Evolutionary conservation across 1,140 invertebrate genomes (phyloP), one percentile per base, ranked within the genome.

Genomic region (Frieseomelitta varia): DNA sequence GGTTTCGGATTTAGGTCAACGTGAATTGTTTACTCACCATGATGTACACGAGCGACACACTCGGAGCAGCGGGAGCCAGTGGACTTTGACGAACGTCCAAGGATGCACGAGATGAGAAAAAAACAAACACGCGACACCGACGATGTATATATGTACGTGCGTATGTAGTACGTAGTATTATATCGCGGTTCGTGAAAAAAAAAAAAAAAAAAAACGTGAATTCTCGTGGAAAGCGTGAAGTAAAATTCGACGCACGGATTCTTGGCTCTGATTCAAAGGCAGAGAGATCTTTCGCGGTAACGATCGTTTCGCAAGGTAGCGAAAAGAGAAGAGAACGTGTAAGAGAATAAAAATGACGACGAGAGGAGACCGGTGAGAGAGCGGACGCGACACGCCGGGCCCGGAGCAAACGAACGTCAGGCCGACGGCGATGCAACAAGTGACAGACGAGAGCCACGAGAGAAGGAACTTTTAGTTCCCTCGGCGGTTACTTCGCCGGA

Each of bases 401-500:
- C 56, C 78, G 85, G 79, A 86, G 71, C 77, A 78, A 73, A 53
- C 53, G 69, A 61, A 82, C 84, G 87, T 61, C 79, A 75, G 77
- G 74, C 84, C 86, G 63, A 86, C 84, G 75, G 80, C 88, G 78
- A 87, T 87, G 88, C 88, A 89, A 89, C 88, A 89, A 89, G 88
- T 89, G 88, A 89, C 88, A 81, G 87, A 85, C 83, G 68, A 75
- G 58, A 77, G 56, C 61, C 61, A 56, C 72, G 78, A 72, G 74
- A 47, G 39, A 47, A 47, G 39, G 39, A 47, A 61, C 84, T 67
- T 65, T 81, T 83, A 86, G 84, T 83, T 81, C 87, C 19, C 73
- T 53, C 24, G 39, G 4, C 75, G 55, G 17, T 30, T 81, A 58
- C 63, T 34, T 63, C 27, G 19, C 27, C 68, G 65, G 76, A 71